Base-by-base conservation (phyloP, 2,797 vertebrate genomes). In the Silurus aristotelis region DNA sequence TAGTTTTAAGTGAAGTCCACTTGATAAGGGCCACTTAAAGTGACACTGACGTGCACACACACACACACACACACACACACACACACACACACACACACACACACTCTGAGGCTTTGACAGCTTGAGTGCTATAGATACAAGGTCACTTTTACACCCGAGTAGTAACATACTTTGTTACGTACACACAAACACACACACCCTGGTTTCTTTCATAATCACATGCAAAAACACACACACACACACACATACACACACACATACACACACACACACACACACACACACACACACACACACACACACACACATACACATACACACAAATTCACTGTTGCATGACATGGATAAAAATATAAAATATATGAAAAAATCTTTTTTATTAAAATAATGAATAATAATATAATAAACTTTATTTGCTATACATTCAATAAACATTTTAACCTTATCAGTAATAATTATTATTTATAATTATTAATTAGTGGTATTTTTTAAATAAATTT, bases 71-170 rank as follows among this genome's bases (percentile, higher is more conserved):
- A 55, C 71, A 55, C 48, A 55, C 20, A 13, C 31, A 43, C 31
- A 70, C 31, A 43, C 31, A 43, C 67, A 70, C 27, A 68, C 31
- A 68, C 15, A 38, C 67, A 68, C 27, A 68, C 27, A 38, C 6
- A 43, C 7, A 1, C 17, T 43, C n/a, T 15, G 22, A 25, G 48
- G 22, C 22, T 25, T 25, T 25, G 71, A 55, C 46, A 55, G 46
- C 48, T 56, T 56, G n/a, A 75, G 48, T 27, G n/a, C 48, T 75
- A 75, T 75, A 75, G 22, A 75, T 25, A 75, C 48, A 75, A 75
- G n/a, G 72, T 27, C 72, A 75, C n/a, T 75, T 75, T 75, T 56
- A 75, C n/a, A 75, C n/a, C 22, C 25, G n/a, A 55, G n/a, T 17
- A 52, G 5, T 75, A 75, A 15, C 52, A 75, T 56, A 17, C n/a